These are phyloP conservation scores for Drosophila yakuba DNA, from an alignment of 1,140 invertebrate species.

Conservation along the genomic window DNA sequence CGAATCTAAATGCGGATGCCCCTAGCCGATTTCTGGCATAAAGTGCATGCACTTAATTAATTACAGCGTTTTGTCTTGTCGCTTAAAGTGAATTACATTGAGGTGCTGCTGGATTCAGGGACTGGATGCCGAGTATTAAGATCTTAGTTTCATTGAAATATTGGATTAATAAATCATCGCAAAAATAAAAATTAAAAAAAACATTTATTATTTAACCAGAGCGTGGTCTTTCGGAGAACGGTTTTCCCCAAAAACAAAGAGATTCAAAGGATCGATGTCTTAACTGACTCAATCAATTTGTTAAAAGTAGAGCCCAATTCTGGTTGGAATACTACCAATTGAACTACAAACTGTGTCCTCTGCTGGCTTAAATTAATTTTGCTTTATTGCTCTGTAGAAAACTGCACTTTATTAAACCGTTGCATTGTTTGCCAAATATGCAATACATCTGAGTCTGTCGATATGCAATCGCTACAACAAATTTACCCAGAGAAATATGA, in stretches of 20 bases:
- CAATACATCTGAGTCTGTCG: slow-evolving; percentile 7
- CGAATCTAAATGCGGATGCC: slow-evolving; percentile 23
- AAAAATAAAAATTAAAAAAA: neutral
- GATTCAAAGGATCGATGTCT: too few species aligned
- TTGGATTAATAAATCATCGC: neutral
- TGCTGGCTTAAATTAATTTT: neutral
- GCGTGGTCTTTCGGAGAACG: neutral
- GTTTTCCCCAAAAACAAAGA: neutral
- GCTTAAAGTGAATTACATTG: slow-evolving; percentile 48
- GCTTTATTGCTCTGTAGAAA: neutral
- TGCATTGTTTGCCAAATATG: slow-evolving; percentile 17
- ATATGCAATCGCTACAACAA: slow-evolving; percentile 22
- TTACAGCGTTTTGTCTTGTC: slow-evolving; percentile 64
- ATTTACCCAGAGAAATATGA: slow-evolving; percentile 13
- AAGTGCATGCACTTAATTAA: slow-evolving; percentile 74
- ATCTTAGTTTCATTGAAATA: slow-evolving; percentile 16
- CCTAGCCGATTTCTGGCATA: slow-evolving; percentile 36
- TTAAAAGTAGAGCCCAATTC: too few species aligned
- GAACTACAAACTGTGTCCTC: too few species aligned
- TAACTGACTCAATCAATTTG: too few species aligned
- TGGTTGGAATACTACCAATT: too few species aligned
- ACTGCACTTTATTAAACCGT: slow-evolving; percentile 12
- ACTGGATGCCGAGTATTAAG: neutral
- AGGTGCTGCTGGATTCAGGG: neutral
- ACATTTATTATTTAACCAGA: neutral